phyloP scores from a whole-genome alignment of 2,113 vertebrate genomes.

The Bucco capensis region DNA sequence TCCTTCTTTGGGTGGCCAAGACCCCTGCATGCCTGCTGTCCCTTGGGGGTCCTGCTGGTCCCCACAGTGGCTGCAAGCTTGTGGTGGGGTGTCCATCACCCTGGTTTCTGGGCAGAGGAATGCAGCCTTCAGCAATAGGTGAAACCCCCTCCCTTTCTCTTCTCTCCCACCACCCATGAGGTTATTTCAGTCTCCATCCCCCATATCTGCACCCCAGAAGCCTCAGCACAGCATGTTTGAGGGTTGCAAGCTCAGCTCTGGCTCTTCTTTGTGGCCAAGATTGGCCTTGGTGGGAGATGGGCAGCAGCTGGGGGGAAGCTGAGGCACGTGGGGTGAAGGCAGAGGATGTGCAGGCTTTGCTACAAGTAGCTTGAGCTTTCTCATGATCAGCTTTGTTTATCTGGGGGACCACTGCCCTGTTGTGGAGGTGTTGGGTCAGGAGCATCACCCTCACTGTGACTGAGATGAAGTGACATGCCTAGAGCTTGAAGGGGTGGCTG shows the following conservation, averaged over 20 bases:
- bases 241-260: not conserved
- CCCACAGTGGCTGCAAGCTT: not conserved
- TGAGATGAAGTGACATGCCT: fast-evolving
- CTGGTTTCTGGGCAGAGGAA: not conserved
- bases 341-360: not conserved
- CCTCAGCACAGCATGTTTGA: fast-evolving
- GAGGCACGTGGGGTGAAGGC: not conserved
- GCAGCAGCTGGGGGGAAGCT: not conserved
- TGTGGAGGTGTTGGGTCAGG: no score
- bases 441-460: not conserved
- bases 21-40: fast-evolving
- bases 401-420: fast-evolving
- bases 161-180: not conserved
- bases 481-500: no score
- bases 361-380: not conserved
- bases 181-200: not conserved
- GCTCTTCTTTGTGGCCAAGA: not conserved
- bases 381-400: not conserved
- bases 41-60: not conserved
- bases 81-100: not conserved
- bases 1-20: not conserved
- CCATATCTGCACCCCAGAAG: not conserved
- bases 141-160: not conserved
- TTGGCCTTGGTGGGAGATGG: not conserved
- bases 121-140: fast-evolving